phyloP scores from a whole-genome alignment of 2,797 vertebrate species.

The Ctenopoma kingsleyae region DNA sequence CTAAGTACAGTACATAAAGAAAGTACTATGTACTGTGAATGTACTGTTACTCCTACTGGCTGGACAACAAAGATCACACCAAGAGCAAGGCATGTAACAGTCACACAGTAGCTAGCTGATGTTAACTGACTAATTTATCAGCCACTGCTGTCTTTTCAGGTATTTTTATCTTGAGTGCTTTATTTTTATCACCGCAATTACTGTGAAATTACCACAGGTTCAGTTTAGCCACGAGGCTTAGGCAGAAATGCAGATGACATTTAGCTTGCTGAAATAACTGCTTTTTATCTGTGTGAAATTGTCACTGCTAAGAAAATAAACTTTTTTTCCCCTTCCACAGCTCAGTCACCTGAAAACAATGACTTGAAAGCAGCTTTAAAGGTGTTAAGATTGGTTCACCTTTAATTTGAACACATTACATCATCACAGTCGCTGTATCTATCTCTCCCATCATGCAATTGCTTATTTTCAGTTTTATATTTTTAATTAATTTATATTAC shows the following conservation, averaged over 20 bases:
- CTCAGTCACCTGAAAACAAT: too few species aligned
- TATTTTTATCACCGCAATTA: constrained; percentile 20
- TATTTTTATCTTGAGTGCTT: constrained; percentile 18
- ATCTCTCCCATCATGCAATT: too few species aligned
- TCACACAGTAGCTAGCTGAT: too few species aligned
- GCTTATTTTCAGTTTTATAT: too few species aligned
- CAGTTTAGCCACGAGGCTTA: constrained; percentile 20
- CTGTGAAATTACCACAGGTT: not conserved
- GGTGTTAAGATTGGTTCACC: not conserved
- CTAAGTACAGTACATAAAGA: too few species aligned
- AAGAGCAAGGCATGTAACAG: too few species aligned
- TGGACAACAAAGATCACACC: too few species aligned
- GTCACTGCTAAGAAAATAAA: not conserved
- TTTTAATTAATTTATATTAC: too few species aligned
- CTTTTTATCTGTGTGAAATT: constrained; percentile 34
- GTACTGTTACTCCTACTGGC: too few species aligned
- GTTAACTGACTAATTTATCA: too few species aligned
- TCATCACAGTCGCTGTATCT: not conserved
- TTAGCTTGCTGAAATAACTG: constrained; percentile 19
- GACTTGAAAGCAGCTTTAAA: not conserved
- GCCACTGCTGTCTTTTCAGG: constrained; percentile 2
- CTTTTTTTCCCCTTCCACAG: not conserved
- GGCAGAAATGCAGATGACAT: constrained; percentile 36
- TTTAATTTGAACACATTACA: too few species aligned
- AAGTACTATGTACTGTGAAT: too few species aligned